phyloP scores from a whole-genome alignment of 2,888 invertebrate genomes.

The Electrophaes corylata region DNA sequence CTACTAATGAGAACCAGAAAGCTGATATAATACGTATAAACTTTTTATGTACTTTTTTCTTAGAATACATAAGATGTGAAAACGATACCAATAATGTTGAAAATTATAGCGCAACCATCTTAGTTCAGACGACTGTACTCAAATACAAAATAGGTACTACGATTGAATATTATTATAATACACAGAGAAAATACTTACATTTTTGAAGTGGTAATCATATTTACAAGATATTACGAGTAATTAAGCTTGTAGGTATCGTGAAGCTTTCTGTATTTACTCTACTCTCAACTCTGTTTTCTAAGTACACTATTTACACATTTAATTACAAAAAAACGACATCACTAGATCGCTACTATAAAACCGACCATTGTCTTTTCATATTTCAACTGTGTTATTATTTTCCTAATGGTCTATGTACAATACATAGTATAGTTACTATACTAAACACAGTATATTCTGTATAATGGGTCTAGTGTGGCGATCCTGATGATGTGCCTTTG shows the following conservation, averaged over 20 bases:
- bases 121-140: background rate
- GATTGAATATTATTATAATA: background rate
- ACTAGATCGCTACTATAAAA: too few species aligned
- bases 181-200: background rate
- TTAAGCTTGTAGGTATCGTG: background rate
- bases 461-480: too few species aligned
- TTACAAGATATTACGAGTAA: background rate
- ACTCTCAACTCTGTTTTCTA: background rate
- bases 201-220: background rate
- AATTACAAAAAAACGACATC: background rate
- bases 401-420: too few species aligned
- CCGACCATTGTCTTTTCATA: too few species aligned
- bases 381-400: too few species aligned
- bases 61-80: too few species aligned
- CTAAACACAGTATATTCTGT: too few species aligned
- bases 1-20: too few species aligned
- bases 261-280: background rate
- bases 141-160: background rate
- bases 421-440: too few species aligned
- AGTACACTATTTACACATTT: background rate
- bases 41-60: too few species aligned
- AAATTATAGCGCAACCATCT: background rate
- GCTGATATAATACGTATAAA: too few species aligned
- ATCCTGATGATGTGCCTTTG: too few species aligned
- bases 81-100: background rate